Conservation (phyloP, 30 jellyfish, hydroid and myxozoan genomes). For the Aurelia sp. region DNA sequence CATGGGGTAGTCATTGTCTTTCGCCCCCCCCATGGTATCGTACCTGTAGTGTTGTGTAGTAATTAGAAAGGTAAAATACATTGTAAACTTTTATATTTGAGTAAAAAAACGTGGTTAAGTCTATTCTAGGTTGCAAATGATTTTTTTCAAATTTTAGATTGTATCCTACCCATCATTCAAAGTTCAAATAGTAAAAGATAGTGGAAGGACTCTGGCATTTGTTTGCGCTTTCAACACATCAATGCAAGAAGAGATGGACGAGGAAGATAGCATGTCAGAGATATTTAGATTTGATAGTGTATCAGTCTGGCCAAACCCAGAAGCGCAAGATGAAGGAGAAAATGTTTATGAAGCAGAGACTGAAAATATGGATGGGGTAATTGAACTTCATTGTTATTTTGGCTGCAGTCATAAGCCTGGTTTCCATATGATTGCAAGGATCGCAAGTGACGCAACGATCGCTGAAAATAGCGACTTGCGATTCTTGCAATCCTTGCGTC, state of each 20-base stretch:
- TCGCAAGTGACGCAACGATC: no score
- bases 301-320: constrained; percentile 62
- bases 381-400: not conserved
- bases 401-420: not conserved
- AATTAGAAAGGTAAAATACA: no score
- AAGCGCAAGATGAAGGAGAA: constrained; percentile 64
- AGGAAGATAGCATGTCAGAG: constrained; percentile 42
- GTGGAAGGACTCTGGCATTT: constrained; percentile 86
- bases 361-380: constrained; percentile 94
- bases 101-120: no score
- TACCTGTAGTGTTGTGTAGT: no score
- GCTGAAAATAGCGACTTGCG: no score
- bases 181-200: constrained; percentile 79
- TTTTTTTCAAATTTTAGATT: constrained; percentile 52
- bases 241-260: constrained; percentile 67
- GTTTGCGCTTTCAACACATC: constrained; percentile 69
- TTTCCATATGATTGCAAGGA: no score
- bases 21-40: no score
- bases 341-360: constrained; percentile 89
- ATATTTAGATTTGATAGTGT: constrained; percentile 86
- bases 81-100: no score
- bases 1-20: no score
- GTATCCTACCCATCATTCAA: constrained; percentile 88
- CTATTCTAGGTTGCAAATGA: not conserved
- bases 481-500: no score